Percentiles rank a stretch among this genome's conserved stretches.
Conservation (phyloP, 2,797 vertebrate species). For the Sebastes glaucus region DNA sequence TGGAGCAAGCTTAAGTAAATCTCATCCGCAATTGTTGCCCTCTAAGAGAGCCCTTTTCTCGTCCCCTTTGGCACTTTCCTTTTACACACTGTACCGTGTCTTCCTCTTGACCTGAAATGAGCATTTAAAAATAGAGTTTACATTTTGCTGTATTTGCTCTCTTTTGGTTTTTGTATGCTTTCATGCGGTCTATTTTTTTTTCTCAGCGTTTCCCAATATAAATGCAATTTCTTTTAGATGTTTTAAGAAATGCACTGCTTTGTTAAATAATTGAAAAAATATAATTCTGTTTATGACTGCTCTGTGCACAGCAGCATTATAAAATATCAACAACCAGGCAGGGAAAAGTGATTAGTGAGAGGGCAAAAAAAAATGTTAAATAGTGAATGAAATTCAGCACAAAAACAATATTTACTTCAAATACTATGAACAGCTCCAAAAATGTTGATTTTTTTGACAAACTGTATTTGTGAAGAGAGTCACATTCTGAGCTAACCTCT, state of each 20-base stretch:
- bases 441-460: not conserved
- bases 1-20: constrained; percentile 38
- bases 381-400: not conserved
- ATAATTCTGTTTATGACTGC: not conserved
- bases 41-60: constrained; percentile 37
- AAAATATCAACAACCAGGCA: not conserved
- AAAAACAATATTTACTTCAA: not conserved
- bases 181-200: not conserved
- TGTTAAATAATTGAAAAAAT: not conserved
- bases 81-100: constrained; percentile 28
- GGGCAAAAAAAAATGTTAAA: not conserved
- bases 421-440: not conserved
- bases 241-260: not conserved
- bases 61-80: constrained; percentile 59
- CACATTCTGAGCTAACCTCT: not conserved
- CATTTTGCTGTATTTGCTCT: constrained; percentile 39
- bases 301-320: not conserved
- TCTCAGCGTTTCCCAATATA: not conserved
- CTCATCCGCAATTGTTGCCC: constrained; percentile 33
- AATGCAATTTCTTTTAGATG: not conserved
- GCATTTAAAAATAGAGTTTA: constrained; percentile 65
- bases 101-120: constrained; percentile 66
- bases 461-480: not conserved
- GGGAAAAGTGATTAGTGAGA: not conserved
- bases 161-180: constrained; percentile 12